Evolutionary conservation across 2,797 vertebrate species (phyloP).

Genomic region (Menidia menidia): DNA sequence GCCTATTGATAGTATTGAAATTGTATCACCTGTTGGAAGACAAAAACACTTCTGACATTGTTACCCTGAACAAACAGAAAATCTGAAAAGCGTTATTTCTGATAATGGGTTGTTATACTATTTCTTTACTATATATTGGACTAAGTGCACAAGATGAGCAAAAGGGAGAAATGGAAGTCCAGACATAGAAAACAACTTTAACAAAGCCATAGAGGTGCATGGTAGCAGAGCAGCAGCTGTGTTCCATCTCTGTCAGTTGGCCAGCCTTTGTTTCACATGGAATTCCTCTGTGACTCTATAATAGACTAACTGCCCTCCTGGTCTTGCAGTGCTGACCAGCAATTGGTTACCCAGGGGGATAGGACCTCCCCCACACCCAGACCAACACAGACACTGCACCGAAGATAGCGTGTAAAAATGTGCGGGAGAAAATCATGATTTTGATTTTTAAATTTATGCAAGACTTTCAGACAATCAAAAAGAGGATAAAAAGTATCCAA

Average conservation of each 20-base stretch:
- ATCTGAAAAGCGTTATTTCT: slow-evolving; percentile 10
- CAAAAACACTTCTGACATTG: not conserved
- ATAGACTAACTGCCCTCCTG: slow-evolving; percentile 59
- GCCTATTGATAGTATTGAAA: slow-evolving; percentile 8
- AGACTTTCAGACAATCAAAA: too few species aligned
- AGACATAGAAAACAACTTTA: slow-evolving; percentile 19
- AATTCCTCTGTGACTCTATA: slow-evolving; percentile 75
- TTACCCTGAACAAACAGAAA: slow-evolving; percentile 14
- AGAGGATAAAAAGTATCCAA: too few species aligned
- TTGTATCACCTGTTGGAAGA: slow-evolving; percentile 1
- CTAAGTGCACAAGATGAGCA: slow-evolving; percentile 24
- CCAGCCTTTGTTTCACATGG: slow-evolving; percentile 76
- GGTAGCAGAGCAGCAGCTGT: slow-evolving; percentile 78
- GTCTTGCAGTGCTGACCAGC: slow-evolving; percentile 51
- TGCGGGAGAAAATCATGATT: not conserved
- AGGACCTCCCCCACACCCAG: slow-evolving; percentile 68
- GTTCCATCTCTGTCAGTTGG: slow-evolving; percentile 79
- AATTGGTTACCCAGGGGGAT: slow-evolving; percentile 69
- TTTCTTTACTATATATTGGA: slow-evolving; percentile 12
- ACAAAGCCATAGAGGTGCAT: slow-evolving; percentile 42
- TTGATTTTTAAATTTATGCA: not conserved
- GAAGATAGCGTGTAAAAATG: slow-evolving; percentile 33
- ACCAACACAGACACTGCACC: slow-evolving; percentile 59
- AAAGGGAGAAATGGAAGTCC: slow-evolving; percentile 23
- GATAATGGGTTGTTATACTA: slow-evolving; percentile 4